phyloP scores from a whole-genome alignment of 2,113 vertebrate species.

The Microcebus tavaratra region DNA sequence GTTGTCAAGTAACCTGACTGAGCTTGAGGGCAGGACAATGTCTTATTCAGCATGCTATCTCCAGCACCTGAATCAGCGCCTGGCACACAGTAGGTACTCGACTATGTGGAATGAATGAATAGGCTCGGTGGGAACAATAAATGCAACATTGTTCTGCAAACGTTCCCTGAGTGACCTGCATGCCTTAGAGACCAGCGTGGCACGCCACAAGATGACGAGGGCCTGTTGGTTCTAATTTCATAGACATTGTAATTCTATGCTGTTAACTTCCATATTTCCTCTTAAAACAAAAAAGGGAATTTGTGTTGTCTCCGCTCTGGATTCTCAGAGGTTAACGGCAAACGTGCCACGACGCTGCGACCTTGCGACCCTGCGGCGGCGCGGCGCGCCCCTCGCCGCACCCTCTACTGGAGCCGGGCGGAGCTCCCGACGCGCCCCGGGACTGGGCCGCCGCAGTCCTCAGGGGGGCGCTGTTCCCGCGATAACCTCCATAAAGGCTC shows the following conservation, averaged over 20 bases:
- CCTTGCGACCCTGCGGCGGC: rapidly evolving
- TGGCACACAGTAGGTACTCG: neutral
- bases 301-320: neutral
- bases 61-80: neutral
- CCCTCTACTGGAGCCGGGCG: rapidly evolving
- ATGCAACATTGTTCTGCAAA: neutral
- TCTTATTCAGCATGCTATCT: neutral
- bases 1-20: neutral
- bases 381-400: rapidly evolving
- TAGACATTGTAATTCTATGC: neutral
- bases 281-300: neutral
- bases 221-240: neutral
- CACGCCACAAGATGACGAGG: neutral
- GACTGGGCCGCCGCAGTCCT: neutral
- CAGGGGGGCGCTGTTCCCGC: constrained; percentile 67
- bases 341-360: rapidly evolving
- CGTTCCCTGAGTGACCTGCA: neutral
- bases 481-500: neutral
- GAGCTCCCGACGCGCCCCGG: neutral
- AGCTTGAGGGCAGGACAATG: neutral
- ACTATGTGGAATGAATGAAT: neutral
- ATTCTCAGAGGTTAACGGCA: rapidly evolving
- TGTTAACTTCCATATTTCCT: neutral
- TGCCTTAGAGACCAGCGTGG: neutral
- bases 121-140: neutral